Percentiles rank a stretch among this genome's conserved stretches.
These are phyloP conservation scores for Phyllotreta cruciferae DNA, from an alignment of 2,888 invertebrate species.

Conservation along the genomic window DNA sequence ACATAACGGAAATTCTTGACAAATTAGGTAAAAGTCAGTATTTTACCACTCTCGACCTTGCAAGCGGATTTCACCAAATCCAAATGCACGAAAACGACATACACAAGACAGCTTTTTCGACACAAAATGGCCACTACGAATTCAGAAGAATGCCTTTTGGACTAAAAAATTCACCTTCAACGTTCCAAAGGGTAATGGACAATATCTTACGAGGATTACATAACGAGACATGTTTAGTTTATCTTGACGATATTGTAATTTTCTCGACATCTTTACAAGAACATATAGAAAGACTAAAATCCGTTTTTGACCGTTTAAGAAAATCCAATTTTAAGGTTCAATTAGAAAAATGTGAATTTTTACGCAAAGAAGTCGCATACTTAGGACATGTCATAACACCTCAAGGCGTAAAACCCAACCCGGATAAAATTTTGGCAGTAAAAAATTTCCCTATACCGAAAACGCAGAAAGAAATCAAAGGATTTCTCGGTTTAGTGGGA, in stretches of 20 bases:
- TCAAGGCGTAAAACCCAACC: constrained; percentile 24
- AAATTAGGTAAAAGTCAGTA: constrained; percentile 34
- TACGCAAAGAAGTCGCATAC: constrained; percentile 37
- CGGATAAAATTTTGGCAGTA: constrained; percentile 18
- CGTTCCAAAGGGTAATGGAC: constrained; percentile 38
- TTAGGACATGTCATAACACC: constrained; percentile 32
- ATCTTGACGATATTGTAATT: constrained; percentile 44
- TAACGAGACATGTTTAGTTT: constrained; percentile 40
- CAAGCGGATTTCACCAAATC: constrained; percentile 39
- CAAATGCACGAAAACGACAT: constrained; percentile 34
- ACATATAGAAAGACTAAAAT: constrained; percentile 29
- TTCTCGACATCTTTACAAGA: too few relatives aligned
- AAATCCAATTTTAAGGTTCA: constrained; percentile 40
- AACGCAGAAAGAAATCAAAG: constrained; percentile 44
- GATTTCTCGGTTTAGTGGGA: constrained; percentile 37
- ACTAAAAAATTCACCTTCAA: constrained; percentile 43
- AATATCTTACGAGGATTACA: constrained; percentile 38
- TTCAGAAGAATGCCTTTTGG: constrained; percentile 45
- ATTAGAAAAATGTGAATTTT: constrained; percentile 39
- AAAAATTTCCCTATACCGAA: constrained; percentile 36
- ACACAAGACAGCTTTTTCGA: constrained; percentile 36
- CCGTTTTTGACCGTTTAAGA: constrained; percentile 34
- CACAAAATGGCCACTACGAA: constrained; percentile 36
- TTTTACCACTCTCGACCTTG: constrained; percentile 37
- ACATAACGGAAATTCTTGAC: constrained; percentile 38